A percentile compares a stretch with the other conserved stretches of the same genome.
These are phyloP conservation scores for Lonchura striata DNA, from an alignment of 2,113 vertebrate genomes.

Conservation along the genomic window DNA sequence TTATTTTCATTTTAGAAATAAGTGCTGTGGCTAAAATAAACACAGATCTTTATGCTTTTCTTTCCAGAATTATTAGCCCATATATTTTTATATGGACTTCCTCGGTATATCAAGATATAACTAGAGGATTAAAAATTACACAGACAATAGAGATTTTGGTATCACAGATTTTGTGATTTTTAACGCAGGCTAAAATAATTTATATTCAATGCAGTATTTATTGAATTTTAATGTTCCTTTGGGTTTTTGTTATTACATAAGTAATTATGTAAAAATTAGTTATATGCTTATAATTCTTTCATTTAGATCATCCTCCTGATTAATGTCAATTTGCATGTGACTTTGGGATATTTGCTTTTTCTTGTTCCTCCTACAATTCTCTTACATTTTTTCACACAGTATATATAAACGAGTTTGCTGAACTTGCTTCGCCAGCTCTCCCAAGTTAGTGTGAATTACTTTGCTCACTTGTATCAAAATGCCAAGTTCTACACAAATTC, in stretches of 20 bases:
- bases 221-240: background rate
- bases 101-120: background rate
- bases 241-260: background rate
- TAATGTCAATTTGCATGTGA: background rate
- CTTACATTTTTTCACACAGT: background rate
- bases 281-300: background rate
- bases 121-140: background rate
- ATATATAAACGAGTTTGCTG: background rate
- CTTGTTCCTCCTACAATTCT: background rate
- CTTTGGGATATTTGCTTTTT: background rate
- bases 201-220: slow-evolving; percentile 6
- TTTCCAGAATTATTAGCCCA: background rate
- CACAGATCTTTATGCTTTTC: background rate
- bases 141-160: background rate
- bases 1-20: background rate
- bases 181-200: slow-evolving; percentile 12
- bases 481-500: background rate
- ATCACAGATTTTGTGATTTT: background rate
- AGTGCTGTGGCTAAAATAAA: background rate
- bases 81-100: background rate
- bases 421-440: background rate
- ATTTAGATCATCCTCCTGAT: background rate
- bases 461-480: background rate
- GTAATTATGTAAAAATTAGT: background rate
- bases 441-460: background rate